Conservation (phyloP, 1,140 invertebrate genomes). For the Pseudachorutes palmiensis region DNA sequence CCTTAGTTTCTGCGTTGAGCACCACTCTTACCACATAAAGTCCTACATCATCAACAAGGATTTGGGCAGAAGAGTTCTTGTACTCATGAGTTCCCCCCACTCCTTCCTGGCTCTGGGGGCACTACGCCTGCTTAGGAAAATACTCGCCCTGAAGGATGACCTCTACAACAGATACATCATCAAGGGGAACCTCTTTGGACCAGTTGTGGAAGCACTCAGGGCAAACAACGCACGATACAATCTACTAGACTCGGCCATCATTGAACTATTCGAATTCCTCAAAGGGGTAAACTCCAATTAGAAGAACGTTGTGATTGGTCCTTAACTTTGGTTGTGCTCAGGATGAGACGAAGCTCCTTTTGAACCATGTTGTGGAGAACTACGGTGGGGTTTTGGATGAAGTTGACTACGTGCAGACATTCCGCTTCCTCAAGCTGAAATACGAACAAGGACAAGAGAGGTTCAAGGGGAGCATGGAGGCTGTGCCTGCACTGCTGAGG, state of each 20-base stretch:
- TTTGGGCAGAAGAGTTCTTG: conserved; percentile 83
- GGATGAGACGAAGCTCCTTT: conserved; percentile 93
- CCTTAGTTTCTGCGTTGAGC: conserved; percentile 98
- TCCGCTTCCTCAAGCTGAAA: conserved; percentile 78
- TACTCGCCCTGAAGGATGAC: conserved; percentile 95
- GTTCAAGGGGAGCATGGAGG: conserved; percentile 59
- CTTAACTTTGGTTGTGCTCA: too few relatives aligned
- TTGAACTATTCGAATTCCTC: conserved; percentile 99
- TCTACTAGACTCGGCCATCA: conserved; percentile 93
- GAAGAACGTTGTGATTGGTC: too few relatives aligned
- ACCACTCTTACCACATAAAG: conserved; percentile 97
- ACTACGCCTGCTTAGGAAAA: conserved; percentile 90
- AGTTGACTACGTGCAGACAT: conserved; percentile 95
- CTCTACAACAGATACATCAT: conserved; percentile 96
- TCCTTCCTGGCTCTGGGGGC: conserved; percentile 93
- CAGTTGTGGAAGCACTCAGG: conserved; percentile 92
- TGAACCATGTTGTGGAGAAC: conserved; percentile 87
- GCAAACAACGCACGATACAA: conserved; percentile 96
- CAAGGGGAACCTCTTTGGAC: conserved; percentile 88
- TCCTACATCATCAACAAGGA: conserved; percentile 97
- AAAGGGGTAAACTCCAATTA: conserved; percentile 56
- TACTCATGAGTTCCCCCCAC: conserved; percentile 95
- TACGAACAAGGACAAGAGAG: conserved; percentile 93
- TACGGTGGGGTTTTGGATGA: conserved; percentile 87
- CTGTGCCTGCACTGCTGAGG: conserved; percentile 66